Conservation (phyloP, 92 coral and sea anemone genomes). For the Plumapathes pennacea region DNA sequence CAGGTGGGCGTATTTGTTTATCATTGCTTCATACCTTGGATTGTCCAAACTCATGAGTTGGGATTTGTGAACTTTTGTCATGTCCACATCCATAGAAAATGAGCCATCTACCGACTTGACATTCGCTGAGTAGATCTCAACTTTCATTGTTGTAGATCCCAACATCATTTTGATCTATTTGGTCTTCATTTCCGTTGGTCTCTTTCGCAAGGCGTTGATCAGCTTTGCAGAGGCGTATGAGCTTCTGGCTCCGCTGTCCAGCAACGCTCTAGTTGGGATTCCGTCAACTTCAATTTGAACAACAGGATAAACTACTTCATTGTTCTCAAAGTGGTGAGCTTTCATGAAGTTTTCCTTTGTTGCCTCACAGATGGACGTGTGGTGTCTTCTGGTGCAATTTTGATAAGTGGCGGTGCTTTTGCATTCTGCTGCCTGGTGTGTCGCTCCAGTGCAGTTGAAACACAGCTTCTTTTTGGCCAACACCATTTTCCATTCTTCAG, state of each 20-base stretch:
- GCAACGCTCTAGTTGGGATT: slow-evolving; percentile 16
- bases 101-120: slow-evolving; percentile 7
- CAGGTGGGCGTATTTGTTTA: slow-evolving; percentile 38
- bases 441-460: slow-evolving; percentile 34
- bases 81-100: slow-evolving; percentile 28
- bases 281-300: slow-evolving; percentile 31
- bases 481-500: slow-evolving; percentile 19
- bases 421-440: slow-evolving; percentile 35
- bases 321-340: too few relatives aligned
- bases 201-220: slow-evolving; percentile 6
- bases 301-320: slow-evolving; percentile 25
- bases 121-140: slow-evolving; percentile 30
- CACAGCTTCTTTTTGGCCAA: slow-evolving; percentile 26
- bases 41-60: slow-evolving; percentile 35
- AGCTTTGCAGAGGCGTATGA: slow-evolving; percentile 19
- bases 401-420: slow-evolving; percentile 27
- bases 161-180: slow-evolving; percentile 36
- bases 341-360: too few relatives aligned
- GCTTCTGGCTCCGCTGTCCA: slow-evolving; percentile 38
- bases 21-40: slow-evolving; percentile 31
- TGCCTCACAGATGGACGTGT: slow-evolving; percentile 31
- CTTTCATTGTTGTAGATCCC: slow-evolving; percentile 23
- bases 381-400: slow-evolving; percentile 25
- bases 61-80: slow-evolving; percentile 32
- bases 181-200: slow-evolving; percentile 18